phyloP scores from a whole-genome alignment of 2,888 invertebrate genomes.

The Chydorus sphaericus region DNA sequence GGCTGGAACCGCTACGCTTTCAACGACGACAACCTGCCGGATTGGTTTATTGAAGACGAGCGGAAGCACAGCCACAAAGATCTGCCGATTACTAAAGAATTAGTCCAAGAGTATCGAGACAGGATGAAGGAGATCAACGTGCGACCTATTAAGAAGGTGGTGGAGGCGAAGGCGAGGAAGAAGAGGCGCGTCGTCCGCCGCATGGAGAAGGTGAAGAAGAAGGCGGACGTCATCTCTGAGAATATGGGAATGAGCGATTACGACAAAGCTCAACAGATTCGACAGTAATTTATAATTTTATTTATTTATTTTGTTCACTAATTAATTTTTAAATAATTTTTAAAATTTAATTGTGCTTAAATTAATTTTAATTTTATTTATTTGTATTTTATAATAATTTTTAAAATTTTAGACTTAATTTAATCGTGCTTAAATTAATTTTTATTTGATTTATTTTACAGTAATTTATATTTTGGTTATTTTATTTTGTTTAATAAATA shows the following conservation, averaged over 20 bases:
- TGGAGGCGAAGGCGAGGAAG: slow-evolving; percentile 95
- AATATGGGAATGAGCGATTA: slow-evolving; percentile 74
- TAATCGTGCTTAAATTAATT: no score
- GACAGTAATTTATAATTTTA: slow-evolving; percentile 44
- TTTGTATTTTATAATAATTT: no score
- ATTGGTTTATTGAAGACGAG: slow-evolving; percentile 94
- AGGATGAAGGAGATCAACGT: slow-evolving; percentile 67
- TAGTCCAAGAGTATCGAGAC: slow-evolving; percentile 66
- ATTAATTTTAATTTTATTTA: no score
- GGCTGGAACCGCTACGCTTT: slow-evolving; percentile 89
- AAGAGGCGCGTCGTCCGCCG: slow-evolving; percentile 74
- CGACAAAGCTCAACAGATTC: slow-evolving; percentile 86
- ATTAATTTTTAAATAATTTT: no score
- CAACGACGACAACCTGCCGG: slow-evolving; percentile 79
- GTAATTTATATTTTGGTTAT: no score
- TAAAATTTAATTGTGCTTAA: no score
- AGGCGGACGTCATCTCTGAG: slow-evolving; percentile 84
- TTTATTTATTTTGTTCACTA: no score
- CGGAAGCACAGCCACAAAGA: slow-evolving; percentile 71
- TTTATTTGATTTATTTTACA: no score
- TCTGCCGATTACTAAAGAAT: slow-evolving; percentile 68
- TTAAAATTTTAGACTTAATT: no score
- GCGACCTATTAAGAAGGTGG: slow-evolving; percentile 90
- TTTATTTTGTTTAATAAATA: no score
- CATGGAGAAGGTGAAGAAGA: slow-evolving; percentile 87